Evolutionary conservation across 2,888 invertebrate genomes (phyloP).

Genomic region (Melinaea menophilus): DNA sequence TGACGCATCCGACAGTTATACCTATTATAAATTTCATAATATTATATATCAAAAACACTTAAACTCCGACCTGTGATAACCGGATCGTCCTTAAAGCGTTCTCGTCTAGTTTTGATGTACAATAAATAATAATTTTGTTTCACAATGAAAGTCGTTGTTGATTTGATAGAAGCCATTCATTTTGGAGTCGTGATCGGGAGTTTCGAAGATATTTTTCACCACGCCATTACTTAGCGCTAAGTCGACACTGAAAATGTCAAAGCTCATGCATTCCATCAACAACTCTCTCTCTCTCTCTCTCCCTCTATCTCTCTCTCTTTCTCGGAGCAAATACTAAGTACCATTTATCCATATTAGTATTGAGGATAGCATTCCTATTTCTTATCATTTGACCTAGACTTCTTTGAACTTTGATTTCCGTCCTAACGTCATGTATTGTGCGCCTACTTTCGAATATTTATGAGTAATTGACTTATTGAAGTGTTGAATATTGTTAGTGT

Average conservation of each 20-base stretch:
- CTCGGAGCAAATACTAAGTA: conserved; percentile 29
- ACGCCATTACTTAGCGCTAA: conserved; percentile 36
- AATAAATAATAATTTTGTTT: conserved; percentile 16
- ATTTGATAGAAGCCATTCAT: conserved; percentile 33
- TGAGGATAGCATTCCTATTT: conserved; percentile 29
- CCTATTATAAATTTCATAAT: conserved; percentile 10
- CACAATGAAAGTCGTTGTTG: conserved; percentile 18
- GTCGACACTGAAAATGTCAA: conserved; percentile 38
- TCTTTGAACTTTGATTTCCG: conserved; percentile 30
- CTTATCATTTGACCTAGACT: conserved; percentile 31
- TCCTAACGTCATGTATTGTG: conserved; percentile 20
- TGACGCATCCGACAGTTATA: conserved; percentile 37
- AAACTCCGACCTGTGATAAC: conserved; percentile 7
- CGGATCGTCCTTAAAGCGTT: conserved; percentile 10
- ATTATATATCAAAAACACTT: conserved; percentile 6
- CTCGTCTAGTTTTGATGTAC: conserved; percentile 10
- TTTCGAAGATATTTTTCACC: conserved; percentile 31
- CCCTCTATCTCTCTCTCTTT: too few species aligned
- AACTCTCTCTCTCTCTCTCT: conserved; percentile 18
- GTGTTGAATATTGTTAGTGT: conserved; percentile 1
- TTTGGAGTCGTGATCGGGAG: conserved; percentile 33
- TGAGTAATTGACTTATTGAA: conserved; percentile 7
- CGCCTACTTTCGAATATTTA: conserved; percentile 15
- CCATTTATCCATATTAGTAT: conserved; percentile 35
- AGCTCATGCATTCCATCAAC: conserved; percentile 36